A percentile compares a stretch with the other conserved stretches of the same genome.
Evolutionary conservation across 1,140 invertebrate species (phyloP).

Genomic region (Pseudomyrmex pallidus): DNA sequence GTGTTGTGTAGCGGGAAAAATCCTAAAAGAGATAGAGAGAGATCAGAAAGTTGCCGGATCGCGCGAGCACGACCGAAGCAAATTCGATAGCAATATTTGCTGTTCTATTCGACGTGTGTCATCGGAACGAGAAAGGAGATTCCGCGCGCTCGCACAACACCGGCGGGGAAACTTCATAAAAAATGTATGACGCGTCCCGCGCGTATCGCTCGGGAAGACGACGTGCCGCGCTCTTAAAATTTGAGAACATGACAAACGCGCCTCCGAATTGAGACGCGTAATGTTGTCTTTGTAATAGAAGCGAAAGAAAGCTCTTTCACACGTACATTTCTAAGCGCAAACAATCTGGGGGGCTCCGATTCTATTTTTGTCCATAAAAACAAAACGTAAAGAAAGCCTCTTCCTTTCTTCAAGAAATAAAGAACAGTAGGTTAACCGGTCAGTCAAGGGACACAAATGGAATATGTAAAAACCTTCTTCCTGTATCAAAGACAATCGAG

Average conservation of each 20-base stretch:
- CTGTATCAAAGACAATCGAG: too few species aligned
- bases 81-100: background rate
- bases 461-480: too few species aligned
- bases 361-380: too few species aligned
- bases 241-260: background rate
- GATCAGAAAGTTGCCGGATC: conserved; percentile 3
- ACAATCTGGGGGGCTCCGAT: too few species aligned
- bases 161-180: conserved; percentile 16
- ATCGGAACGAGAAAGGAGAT: background rate
- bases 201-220: conserved; percentile 17
- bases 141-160: background rate
- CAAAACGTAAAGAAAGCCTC: too few species aligned
- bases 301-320: background rate
- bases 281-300: background rate
- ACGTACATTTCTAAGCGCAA: background rate
- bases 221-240: conserved; percentile 16
- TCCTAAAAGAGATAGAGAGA: background rate
- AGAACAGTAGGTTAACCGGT: too few species aligned
- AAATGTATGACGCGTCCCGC: conserved; percentile 36
- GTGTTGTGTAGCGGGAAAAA: background rate
- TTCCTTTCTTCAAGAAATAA: too few species aligned
- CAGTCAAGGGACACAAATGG: too few species aligned
- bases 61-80: background rate
- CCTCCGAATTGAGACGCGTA: background rate
- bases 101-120: conserved; percentile 12